Conservation (phyloP, 1,140 invertebrate species). For the Plutomurus gul region DNA sequence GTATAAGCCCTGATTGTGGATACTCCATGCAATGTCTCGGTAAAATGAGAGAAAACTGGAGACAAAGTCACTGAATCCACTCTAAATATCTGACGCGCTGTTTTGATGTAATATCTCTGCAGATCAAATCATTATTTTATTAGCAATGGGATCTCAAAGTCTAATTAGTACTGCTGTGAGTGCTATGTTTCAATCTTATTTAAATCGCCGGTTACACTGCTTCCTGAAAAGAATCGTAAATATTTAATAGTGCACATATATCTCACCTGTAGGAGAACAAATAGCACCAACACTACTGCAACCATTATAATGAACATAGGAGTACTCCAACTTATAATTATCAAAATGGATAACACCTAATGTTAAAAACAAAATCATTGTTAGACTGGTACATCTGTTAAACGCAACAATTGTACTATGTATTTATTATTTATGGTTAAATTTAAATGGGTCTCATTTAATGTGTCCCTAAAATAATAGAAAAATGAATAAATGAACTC, state of each 20-base stretch:
- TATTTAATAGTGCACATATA: slow-evolving; percentile 22
- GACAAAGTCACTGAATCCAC: slow-evolving; percentile 67
- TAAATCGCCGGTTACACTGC: too few relatives aligned
- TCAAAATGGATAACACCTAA: slow-evolving; percentile 61
- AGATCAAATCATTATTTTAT: slow-evolving; percentile 36
- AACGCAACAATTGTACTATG: too few relatives aligned
- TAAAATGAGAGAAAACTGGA: slow-evolving; percentile 70
- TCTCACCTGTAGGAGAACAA: slow-evolving; percentile 60
- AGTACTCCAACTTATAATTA: slow-evolving; percentile 62
- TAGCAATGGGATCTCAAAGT: slow-evolving; percentile 26
- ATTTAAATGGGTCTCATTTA: too few relatives aligned
- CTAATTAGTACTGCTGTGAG: too few relatives aligned
- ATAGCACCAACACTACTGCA: slow-evolving; percentile 63
- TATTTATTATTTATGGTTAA: too few relatives aligned
- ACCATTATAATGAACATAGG: slow-evolving; percentile 63
- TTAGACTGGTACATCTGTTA: too few relatives aligned
- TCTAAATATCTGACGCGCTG: slow-evolving; percentile 67
- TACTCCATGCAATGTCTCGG: slow-evolving; percentile 62
- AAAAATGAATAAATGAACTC: too few relatives aligned
- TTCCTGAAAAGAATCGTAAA: neutral
- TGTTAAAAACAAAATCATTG: slow-evolving; percentile 56
- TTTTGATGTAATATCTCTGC: slow-evolving; percentile 65
- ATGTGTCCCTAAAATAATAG: too few relatives aligned
- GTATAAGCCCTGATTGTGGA: slow-evolving; percentile 54
- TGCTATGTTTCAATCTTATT: too few relatives aligned